Percentiles rank a stretch among this genome's conserved stretches.
These are phyloP conservation scores for Pemphigus obesinymphae DNA, from an alignment of 1,140 invertebrate genomes.

Conservation along the genomic window DNA sequence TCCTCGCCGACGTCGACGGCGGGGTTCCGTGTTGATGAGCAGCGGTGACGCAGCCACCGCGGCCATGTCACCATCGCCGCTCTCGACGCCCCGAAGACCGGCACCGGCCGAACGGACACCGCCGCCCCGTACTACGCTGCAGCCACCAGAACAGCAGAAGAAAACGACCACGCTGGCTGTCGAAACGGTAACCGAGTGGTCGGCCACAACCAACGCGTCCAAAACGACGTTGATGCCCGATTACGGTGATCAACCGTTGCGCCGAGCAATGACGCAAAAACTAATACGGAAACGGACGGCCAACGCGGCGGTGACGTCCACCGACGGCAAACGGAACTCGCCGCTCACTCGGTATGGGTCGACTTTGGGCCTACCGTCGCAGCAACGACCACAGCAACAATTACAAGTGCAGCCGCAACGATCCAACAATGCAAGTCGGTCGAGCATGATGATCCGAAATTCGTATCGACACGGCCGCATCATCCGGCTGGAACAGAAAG, in stretches of 20 bases:
- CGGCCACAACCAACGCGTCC: conserved; percentile 22
- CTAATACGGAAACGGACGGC: neutral
- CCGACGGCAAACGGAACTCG: neutral
- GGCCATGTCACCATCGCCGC: neutral
- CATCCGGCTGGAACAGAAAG: conserved; percentile 81
- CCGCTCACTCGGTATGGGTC: conserved; percentile 34
- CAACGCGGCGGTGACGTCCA: neutral
- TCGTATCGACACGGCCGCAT: conserved; percentile 75
- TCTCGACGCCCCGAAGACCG: neutral
- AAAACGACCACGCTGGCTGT: neutral
- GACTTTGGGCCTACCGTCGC: conserved; percentile 34
- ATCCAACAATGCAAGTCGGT: conserved; percentile 65
- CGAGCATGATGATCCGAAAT: conserved; percentile 73
- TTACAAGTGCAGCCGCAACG: conserved; percentile 53
- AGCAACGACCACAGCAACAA: neutral
- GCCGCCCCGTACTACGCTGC: neutral
- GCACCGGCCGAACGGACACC: neutral
- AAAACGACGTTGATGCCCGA: conserved; percentile 36
- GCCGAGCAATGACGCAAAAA: conserved; percentile 20
- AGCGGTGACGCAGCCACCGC: neutral
- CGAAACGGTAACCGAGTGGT: neutral
- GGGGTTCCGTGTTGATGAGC: neutral
- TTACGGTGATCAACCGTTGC: neutral
- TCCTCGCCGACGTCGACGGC: neutral
- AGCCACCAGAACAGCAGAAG: neutral